Evolutionary conservation across 2,888 invertebrate genomes (phyloP), one percentile per base, ranked within the genome.

Genomic region (Myopa testacea): DNA sequence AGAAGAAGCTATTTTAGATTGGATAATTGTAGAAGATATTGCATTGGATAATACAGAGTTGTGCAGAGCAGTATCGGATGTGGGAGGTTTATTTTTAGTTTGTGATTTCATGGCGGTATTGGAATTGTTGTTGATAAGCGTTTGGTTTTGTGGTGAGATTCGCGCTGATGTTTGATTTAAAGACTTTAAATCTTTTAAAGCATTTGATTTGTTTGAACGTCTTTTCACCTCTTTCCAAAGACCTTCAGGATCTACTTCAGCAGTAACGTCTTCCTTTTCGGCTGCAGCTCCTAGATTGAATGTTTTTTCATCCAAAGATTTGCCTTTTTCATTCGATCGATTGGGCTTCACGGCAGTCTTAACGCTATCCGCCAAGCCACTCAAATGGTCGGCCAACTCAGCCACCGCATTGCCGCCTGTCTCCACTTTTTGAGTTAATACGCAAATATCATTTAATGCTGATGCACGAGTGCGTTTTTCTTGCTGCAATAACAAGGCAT

Each of bases 211-310:
- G 80, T 91, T 92, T 72, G 91, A 90, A 81, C 92, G 91, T 65
- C 92, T 90, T 84, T 92, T 92, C 84, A 93, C 93, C 92, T 93
- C 89, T 86, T 89, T 89, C 89, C 89, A 90, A 82, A 89, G 84
- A 82, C 88, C 88, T 69, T 87, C 87, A 79, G 84, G 84, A 79
- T 86, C 84, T 79, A 84, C 85, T 80, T 83, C 85, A 74, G 82
- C 78, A 68, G 52, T 82, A 76, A 65, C 82, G 62, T 72, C 75
- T 65, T 78, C 70, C 45, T 81, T 78, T 19, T 50, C 75, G 62
- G 38, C 75, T 75, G 77, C 76, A 50, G 62, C 60, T 76, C 84
- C 83, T 16, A 86, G 84, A 60, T 84, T 85, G 60, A 85, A 85
- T 67, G 82, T 82, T 10, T 79, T 78, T 37, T 65, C 72, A 2